A percentile compares a stretch with the other conserved stretches of the same genome.
Conservation (phyloP, 2,797 vertebrate species). For the Phataginus tricuspis region DNA sequence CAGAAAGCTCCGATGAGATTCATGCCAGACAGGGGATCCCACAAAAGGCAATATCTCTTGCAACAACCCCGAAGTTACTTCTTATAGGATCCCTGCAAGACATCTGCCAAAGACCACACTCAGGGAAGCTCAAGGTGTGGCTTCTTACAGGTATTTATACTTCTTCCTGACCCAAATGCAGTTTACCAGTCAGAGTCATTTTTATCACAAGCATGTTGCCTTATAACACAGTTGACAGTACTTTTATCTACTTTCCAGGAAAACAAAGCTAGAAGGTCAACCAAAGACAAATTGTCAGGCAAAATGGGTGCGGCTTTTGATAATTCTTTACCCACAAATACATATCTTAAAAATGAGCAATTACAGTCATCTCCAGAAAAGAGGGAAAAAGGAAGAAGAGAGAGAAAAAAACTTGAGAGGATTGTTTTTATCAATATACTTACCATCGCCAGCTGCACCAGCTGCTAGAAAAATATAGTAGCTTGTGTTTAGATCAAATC, state of each 20-base stretch:
- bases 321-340: background rate
- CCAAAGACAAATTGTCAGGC: background rate
- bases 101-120: background rate
- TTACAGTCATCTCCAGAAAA: background rate
- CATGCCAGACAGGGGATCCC: background rate
- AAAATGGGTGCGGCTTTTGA: background rate
- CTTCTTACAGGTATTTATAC: background rate
- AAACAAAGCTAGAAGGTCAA: background rate
- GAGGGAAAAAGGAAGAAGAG: background rate
- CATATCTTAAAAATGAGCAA: background rate
- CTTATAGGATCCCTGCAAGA: background rate
- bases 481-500: conserved; percentile 88
- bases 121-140: background rate
- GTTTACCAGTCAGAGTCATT: background rate
- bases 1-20: background rate
- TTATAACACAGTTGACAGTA: background rate
- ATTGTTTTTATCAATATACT: conserved; percentile 13
- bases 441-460: conserved; percentile 88
- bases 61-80: background rate
- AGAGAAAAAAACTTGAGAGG: background rate
- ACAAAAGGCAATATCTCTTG: background rate
- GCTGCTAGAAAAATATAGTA: conserved; percentile 92
- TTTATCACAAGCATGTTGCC: background rate
- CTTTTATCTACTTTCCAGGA: background rate
- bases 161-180: background rate